phyloP scores from a whole-genome alignment of 2,113 vertebrate genomes.

The Corapipo altera region DNA sequence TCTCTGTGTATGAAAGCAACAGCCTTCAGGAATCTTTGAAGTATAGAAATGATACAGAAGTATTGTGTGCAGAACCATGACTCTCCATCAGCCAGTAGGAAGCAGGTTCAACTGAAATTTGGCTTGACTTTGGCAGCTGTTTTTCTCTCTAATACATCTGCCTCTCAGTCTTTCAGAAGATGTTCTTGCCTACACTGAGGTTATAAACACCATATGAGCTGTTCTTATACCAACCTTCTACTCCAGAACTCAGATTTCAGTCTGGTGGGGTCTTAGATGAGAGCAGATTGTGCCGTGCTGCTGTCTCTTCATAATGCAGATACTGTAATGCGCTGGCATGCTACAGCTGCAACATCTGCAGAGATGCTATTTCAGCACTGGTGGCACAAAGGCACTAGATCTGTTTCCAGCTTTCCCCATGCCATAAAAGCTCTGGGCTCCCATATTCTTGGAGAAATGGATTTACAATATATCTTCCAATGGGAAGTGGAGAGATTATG shows the following conservation, averaged over 20 bases:
- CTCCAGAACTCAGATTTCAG: background rate
- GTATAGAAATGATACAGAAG: background rate
- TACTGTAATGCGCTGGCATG: background rate
- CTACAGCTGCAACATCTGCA: background rate
- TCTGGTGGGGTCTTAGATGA: background rate
- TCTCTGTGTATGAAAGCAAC: background rate
- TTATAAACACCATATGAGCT: background rate
- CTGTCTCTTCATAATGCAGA: background rate
- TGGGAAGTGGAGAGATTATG: background rate
- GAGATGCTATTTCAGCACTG: background rate
- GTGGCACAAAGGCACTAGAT: background rate
- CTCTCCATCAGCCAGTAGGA: background rate
- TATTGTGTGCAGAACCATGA: background rate
- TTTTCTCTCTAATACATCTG: background rate
- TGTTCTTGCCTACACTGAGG: background rate
- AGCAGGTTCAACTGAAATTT: background rate
- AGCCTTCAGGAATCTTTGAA: background rate
- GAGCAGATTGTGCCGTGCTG: slow-evolving; percentile 22
- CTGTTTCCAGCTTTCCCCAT: background rate
- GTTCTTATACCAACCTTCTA: background rate
- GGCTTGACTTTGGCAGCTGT: background rate
- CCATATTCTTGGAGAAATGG: background rate
- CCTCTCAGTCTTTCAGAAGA: background rate
- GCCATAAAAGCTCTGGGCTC: background rate
- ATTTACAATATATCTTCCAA: background rate